phyloP scores from a whole-genome alignment of 2,113 vertebrate genomes.

The Nerophis ophidion region DNA sequence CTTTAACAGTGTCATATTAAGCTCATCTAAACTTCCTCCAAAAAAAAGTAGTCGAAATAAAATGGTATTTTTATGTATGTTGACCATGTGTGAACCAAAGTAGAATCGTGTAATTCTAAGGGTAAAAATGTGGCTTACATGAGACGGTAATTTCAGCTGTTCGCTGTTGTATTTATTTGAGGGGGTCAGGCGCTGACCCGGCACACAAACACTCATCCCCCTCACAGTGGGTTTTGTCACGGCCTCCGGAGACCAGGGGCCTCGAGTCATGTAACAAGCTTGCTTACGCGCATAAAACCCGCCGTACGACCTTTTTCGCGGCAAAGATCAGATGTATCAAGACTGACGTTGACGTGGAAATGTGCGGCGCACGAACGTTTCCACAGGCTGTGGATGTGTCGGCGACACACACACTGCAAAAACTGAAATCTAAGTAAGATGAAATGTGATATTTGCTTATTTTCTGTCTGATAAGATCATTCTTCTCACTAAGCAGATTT shows the following conservation, averaged over 20 bases:
- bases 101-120: not conserved
- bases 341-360: no score
- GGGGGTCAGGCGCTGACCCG: slow-evolving; percentile 53
- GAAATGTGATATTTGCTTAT: no score
- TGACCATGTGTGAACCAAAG: slow-evolving; percentile 1
- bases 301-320: no score
- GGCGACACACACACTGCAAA: no score
- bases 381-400: no score
- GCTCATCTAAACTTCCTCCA: slow-evolving; percentile 6
- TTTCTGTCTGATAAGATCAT: no score
- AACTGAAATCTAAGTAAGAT: no score
- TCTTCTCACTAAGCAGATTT: no score
- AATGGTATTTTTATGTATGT: not conserved
- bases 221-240: slow-evolving; percentile 22
- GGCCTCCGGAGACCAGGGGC: slow-evolving; percentile 26
- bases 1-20: not conserved
- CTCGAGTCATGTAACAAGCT: slow-evolving; percentile 10
- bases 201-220: slow-evolving; percentile 52
- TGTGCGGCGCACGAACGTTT: no score
- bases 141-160: slow-evolving; percentile 41
- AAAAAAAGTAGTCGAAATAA: slow-evolving; percentile 29
- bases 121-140: slow-evolving; percentile 35
- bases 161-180: slow-evolving; percentile 56
- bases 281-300: no score
- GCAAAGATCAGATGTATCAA: no score